A percentile compares a stretch with the other conserved stretches of the same genome.
Evolutionary conservation across 2,888 invertebrate species (phyloP).

Genomic region (Phania funesta): DNA sequence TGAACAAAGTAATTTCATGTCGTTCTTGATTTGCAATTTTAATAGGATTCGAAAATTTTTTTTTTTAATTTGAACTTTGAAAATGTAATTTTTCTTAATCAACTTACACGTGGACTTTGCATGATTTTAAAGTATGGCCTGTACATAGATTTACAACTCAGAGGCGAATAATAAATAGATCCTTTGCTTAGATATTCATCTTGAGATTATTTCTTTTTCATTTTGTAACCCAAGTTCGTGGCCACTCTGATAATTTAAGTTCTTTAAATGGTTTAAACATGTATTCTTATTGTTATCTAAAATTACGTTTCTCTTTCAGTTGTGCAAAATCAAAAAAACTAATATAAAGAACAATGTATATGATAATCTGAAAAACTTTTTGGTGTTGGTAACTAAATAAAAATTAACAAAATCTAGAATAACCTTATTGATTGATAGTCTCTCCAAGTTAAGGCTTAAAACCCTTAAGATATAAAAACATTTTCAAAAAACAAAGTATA

Average conservation of each 20-base stretch:
- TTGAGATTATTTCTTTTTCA: not conserved
- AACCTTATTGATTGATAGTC: conserved; percentile 8
- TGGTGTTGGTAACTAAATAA: conserved; percentile 54
- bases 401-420: conserved; percentile 41
- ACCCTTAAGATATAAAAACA: conserved; percentile 17
- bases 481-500: conserved; percentile 2
- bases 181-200: no score
- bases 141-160: no score
- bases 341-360: conserved; percentile 26
- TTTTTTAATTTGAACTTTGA: no score
- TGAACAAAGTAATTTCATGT: no score
- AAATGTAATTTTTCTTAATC: no score
- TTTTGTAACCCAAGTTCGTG: not conserved
- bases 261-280: not conserved
- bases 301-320: conserved; percentile 56
- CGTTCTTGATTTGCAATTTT: no score
- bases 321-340: conserved; percentile 33
- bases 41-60: no score
- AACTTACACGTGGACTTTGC: no score
- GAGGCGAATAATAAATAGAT: no score
- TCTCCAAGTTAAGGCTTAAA: conserved; percentile 14
- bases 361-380: conserved; percentile 12
- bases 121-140: no score
- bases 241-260: not conserved
- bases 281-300: not conserved